A percentile compares a stretch with the other conserved stretches of the same genome.
phyloP scores from a whole-genome alignment of 2,113 vertebrate genomes.

The Cyanistes caeruleus region DNA sequence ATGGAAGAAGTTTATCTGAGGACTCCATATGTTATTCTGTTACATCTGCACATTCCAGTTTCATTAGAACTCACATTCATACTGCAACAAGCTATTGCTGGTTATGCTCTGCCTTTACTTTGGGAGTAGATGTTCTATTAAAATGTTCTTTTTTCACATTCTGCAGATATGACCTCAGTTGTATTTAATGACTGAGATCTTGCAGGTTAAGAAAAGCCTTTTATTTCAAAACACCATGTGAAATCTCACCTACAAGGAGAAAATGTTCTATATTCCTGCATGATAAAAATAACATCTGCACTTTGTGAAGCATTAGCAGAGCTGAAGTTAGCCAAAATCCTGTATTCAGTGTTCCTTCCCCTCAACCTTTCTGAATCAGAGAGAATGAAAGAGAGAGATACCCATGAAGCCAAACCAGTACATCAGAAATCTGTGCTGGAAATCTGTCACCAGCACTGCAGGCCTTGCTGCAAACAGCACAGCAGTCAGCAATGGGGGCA shows the following conservation, averaged over 20 bases:
- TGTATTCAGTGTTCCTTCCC: neutral
- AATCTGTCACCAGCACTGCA: constrained; percentile 47
- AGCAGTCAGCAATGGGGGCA: neutral
- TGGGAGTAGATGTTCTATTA: neutral
- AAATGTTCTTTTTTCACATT: neutral
- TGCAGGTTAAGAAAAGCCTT: neutral
- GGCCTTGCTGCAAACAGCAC: constrained; percentile 28
- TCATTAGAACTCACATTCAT: neutral
- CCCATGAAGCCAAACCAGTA: neutral
- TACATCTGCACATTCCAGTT: neutral
- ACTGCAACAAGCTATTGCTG: neutral
- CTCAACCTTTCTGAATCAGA: neutral
- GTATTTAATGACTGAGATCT: neutral
- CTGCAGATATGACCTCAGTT: neutral
- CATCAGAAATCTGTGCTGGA: constrained; percentile 9
- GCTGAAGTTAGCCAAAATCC: neutral
- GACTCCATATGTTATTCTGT: neutral
- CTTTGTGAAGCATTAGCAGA: neutral
- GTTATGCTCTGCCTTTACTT: neutral
- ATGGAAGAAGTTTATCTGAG: neutral
- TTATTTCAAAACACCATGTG: neutral
- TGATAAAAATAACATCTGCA: neutral
- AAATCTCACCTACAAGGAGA: neutral
- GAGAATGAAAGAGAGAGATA: neutral
- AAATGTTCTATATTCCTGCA: neutral